Conservation (phyloP, 2,888 invertebrate genomes). For the Dendrolimus pini region DNA sequence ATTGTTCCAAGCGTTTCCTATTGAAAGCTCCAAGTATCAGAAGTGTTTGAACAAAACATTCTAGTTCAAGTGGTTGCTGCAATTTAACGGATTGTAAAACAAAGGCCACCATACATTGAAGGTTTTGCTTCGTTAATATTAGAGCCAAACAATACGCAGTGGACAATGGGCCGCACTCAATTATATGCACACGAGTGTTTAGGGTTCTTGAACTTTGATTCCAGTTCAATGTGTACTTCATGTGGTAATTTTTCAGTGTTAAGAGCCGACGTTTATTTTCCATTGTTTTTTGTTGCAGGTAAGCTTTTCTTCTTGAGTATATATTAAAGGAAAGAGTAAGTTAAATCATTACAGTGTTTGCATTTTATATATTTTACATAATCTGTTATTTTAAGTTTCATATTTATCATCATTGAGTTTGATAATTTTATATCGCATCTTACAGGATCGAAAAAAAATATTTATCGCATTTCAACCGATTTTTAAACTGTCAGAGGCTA, state of each 20-base stretch:
- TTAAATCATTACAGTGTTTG: too few species aligned
- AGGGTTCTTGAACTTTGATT: slow-evolving; percentile 29
- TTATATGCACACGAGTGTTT: slow-evolving; percentile 19
- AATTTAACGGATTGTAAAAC: slow-evolving; percentile 25
- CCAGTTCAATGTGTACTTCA: slow-evolving; percentile 23
- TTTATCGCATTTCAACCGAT: too few species aligned
- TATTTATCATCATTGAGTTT: too few species aligned
- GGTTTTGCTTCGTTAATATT: slow-evolving; percentile 29
- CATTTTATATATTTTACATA: too few species aligned
- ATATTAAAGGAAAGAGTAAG: too few species aligned
- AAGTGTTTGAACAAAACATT: slow-evolving; percentile 53
- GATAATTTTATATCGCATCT: too few species aligned
- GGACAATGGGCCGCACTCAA: slow-evolving; percentile 32
- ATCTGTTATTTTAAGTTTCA: too few species aligned
- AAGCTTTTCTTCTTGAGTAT: slow-evolving; percentile 12
- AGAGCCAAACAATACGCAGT: slow-evolving; percentile 29
- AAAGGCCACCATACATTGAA: slow-evolving; percentile 28
- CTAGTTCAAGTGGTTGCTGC: slow-evolving; percentile 33
- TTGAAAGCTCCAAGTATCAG: slow-evolving; percentile 20
- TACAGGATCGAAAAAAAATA: too few species aligned
- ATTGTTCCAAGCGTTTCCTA: slow-evolving; percentile 11
- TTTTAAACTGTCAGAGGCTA: too few species aligned
- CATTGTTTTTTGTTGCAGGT: slow-evolving; percentile 37
- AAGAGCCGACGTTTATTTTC: slow-evolving; percentile 17
- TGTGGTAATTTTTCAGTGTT: slow-evolving; percentile 20